Base-by-base conservation (phyloP, 2,888 invertebrate genomes). In the Drosophila merina region DNA sequence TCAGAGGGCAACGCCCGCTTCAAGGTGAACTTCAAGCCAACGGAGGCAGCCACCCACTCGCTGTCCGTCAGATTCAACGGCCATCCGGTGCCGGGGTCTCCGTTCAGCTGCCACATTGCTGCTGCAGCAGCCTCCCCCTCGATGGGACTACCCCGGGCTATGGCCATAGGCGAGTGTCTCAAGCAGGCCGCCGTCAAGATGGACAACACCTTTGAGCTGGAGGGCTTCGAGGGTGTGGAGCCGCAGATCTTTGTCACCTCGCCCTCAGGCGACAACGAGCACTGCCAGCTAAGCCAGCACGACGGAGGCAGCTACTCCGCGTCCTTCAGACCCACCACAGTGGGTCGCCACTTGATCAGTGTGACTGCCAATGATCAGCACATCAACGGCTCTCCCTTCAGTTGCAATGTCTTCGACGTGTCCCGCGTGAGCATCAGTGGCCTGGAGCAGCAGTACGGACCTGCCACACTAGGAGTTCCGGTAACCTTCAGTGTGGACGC, bases 1-100 rank as follows among this genome's bases (percentile, higher is more conserved):
- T 97, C 98, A 45, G 98, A 99, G 93, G 98, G 98, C 42, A 98
- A 98, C 91, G 99, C 98, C 0, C 95, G 97, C 83, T 99, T 99
- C 89, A 95, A 95, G 92, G 95, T 95, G 0, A 98, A 99, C 92
- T 99, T 99, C 93, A 98, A 98, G 89, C 99, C 99, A 0, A 96
- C 97, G 33, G 98, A 98, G 92, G 95, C 98, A 0, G 97, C 97
- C 2, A 94, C 96, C 0, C 99, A 99, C 92, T 96, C 96, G 26
- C 93, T 99, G 4, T 98, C 98, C 49, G 98, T 99, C 33, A 95
- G 95, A 30, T 95, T 95, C 90, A 95, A 95, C 91, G 95, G 95
- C 0, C 95, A 95, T 89, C 94, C 95, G 0, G 95, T 95, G 0
- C 95, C 95, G 76, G 98, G 98, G 1, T 98, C 98, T 9, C 99